Conservation (phyloP, 92 coral and sea anemone genomes). For the Parazoanthus darwini region DNA sequence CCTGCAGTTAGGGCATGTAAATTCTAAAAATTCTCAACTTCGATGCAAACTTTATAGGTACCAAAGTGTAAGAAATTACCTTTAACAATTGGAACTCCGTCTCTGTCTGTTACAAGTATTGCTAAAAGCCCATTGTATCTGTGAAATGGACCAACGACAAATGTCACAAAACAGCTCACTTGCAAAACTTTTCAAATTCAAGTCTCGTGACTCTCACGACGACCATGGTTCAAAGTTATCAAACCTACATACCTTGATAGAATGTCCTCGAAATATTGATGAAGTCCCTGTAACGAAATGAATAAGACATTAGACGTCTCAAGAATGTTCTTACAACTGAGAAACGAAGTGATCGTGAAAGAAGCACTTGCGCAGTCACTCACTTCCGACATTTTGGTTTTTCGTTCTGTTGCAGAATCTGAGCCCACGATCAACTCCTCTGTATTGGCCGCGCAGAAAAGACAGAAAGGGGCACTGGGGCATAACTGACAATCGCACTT, state of each 20-base stretch:
- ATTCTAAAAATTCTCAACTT: neutral
- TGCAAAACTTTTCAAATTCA: neutral
- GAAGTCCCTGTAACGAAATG: constrained; percentile 61
- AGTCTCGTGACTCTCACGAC: constrained; percentile 22
- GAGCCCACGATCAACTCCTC: neutral
- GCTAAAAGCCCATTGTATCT: constrained; percentile 92
- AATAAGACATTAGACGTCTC: neutral
- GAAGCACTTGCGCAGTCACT: neutral
- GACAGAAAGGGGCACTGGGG: too few species aligned
- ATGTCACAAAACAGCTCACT: too few species aligned
- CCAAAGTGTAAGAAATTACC: constrained; percentile 43
- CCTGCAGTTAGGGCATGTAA: too few species aligned
- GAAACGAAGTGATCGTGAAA: neutral
- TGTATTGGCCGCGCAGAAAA: too few species aligned
- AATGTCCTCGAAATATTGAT: constrained; percentile 72
- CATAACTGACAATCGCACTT: too few species aligned
- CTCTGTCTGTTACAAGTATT: constrained; percentile 93
- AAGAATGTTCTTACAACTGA: neutral
- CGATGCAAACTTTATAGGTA: neutral
- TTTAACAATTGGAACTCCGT: constrained; percentile 96
- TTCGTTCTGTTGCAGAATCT: neutral
- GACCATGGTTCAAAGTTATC: neutral
- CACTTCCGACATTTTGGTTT: constrained; percentile 79
- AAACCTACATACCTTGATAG: constrained; percentile 65
- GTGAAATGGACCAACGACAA: neutral